These are phyloP conservation scores for Tetraneura akinire DNA, from an alignment of 1,140 invertebrate genomes.

Conservation along the genomic window DNA sequence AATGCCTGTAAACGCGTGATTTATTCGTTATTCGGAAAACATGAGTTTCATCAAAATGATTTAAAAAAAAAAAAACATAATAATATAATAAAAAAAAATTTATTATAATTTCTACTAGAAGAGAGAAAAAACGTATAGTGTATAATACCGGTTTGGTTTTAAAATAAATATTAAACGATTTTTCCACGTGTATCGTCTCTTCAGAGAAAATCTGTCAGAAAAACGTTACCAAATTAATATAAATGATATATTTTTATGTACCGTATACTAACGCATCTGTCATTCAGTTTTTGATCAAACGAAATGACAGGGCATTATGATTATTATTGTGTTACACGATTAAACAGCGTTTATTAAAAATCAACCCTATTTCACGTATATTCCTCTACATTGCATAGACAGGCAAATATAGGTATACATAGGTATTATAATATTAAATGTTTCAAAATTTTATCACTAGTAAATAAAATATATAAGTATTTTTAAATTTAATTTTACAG, in stretches of 20 bases:
- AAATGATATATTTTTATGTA: not conserved
- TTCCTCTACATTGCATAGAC: too few relatives aligned
- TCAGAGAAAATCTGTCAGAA: constrained; percentile 33
- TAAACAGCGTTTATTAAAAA: constrained; percentile 5
- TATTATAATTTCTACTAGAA: constrained; percentile 19
- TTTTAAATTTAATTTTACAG: not conserved
- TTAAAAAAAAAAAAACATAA: not conserved
- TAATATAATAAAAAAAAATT: too few relatives aligned
- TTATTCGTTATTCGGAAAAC: too few relatives aligned
- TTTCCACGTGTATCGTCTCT: not conserved
- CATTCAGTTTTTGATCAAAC: constrained; percentile 28
- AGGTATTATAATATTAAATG: too few relatives aligned
- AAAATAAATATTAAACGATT: constrained; percentile 42
- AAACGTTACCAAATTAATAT: constrained; percentile 26
- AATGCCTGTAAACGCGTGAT: too few relatives aligned
- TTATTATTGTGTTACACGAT: not conserved
- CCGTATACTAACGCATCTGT: not conserved
- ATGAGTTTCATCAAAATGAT: too few relatives aligned
- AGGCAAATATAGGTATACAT: too few relatives aligned
- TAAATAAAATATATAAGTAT: too few relatives aligned
- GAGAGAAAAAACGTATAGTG: not conserved
- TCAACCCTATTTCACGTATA: too few relatives aligned
- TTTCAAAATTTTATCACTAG: too few relatives aligned
- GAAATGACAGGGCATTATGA: not conserved
- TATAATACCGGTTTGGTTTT: constrained; percentile 26